These are phyloP conservation scores for Cecropterus lyciades DNA, from an alignment of 1,140 invertebrate species.

Conservation along the genomic window DNA sequence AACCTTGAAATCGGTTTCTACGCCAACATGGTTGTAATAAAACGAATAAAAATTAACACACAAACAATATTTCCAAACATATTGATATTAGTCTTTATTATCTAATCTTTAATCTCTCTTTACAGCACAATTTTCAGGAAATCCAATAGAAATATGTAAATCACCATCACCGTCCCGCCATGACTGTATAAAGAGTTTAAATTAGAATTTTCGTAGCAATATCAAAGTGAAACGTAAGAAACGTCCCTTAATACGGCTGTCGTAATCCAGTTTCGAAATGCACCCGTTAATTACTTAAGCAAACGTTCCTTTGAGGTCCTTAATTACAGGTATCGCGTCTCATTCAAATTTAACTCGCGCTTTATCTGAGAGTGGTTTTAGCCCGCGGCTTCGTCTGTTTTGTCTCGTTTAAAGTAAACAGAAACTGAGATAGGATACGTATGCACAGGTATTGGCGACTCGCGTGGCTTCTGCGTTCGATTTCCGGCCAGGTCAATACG, in stretches of 20 bases:
- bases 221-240: slow-evolving; percentile 18
- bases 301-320: slow-evolving; percentile 49
- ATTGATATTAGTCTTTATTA: too few relatives aligned
- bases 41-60: too few relatives aligned
- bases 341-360: slow-evolving; percentile 37
- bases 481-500: too few relatives aligned
- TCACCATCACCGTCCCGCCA: background rate
- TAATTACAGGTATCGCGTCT: slow-evolving; percentile 50
- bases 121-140: too few relatives aligned
- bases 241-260: slow-evolving; percentile 14
- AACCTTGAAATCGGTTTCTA: too few relatives aligned
- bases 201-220: slow-evolving; percentile 20
- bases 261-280: slow-evolving; percentile 45
- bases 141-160: slow-evolving; percentile 1
- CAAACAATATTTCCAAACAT: too few relatives aligned
- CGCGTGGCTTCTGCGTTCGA: too few relatives aligned
- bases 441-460: too few relatives aligned
- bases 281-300: slow-evolving; percentile 54
- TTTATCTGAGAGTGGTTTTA: slow-evolving; percentile 1
- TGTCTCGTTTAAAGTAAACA: background rate
- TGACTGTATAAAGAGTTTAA: slow-evolving; percentile 26
- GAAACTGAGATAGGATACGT: too few relatives aligned
- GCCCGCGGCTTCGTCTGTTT: slow-evolving; percentile 5
- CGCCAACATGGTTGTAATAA: too few relatives aligned
- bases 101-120: too few relatives aligned